phyloP scores from a whole-genome alignment of 2,888 invertebrate species.

The Hofmannophila pseudospretella region DNA sequence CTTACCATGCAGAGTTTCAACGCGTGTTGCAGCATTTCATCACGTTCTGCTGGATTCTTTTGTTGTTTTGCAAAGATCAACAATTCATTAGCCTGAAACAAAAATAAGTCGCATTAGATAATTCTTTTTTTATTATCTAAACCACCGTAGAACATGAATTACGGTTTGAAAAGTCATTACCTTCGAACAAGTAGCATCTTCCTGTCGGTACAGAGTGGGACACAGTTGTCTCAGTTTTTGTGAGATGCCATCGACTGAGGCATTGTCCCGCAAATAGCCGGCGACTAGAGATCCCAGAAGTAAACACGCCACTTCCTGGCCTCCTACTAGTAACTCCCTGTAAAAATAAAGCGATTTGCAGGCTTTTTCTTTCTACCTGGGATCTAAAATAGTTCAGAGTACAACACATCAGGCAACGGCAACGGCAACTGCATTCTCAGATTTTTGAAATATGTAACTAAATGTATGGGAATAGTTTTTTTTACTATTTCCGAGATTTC shows the following conservation, averaged over 20 bases:
- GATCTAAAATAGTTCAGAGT: no score
- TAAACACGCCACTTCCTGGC: constrained; percentile 81
- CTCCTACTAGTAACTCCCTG: constrained; percentile 87
- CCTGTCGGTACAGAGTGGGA: constrained; percentile 94
- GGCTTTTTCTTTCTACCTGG: no score
- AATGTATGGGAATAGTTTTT: no score
- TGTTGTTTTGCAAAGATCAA: constrained; percentile 88
- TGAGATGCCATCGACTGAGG: constrained; percentile 95
- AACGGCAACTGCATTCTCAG: no score
- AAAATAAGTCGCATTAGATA: no score
- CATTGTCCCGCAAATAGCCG: constrained; percentile 96
- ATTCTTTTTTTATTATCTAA: no score
- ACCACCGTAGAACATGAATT: no score
- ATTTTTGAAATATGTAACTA: no score
- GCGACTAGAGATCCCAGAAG: constrained; percentile 92
- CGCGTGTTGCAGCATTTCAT: constrained; percentile 86
- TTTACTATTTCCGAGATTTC: no score
- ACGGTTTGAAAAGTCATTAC: constrained; percentile 52
- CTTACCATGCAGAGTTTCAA: constrained; percentile 88
- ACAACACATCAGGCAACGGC: no score
- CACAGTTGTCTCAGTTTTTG: constrained; percentile 91
- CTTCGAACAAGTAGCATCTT: constrained; percentile 97
- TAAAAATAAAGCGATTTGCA: not conserved
- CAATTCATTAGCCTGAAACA: constrained; percentile 90
- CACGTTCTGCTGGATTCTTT: constrained; percentile 85